phyloP scores from a whole-genome alignment of 2,113 vertebrate genomes.

The Amazona guildingii region DNA sequence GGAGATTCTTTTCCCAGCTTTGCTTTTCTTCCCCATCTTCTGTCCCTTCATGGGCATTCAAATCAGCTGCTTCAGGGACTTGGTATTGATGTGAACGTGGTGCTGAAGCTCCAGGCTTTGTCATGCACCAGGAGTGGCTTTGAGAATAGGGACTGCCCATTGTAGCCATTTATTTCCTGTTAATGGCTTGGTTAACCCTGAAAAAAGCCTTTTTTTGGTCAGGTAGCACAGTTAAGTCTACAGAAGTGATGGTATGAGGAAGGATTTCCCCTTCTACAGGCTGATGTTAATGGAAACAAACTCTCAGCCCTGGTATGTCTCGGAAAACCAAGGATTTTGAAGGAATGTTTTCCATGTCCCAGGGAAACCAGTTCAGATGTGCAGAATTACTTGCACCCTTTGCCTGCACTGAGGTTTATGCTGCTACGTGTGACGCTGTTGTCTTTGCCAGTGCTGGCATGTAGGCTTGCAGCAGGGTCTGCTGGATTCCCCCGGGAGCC shows the following conservation, averaged over 20 bases:
- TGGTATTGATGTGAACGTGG: fast-evolving
- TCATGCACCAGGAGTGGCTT: background rate
- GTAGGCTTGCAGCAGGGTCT: background rate
- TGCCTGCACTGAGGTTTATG: background rate
- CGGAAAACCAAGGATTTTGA: background rate
- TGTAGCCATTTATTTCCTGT: background rate
- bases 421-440: background rate
- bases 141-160: background rate
- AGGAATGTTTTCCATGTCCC: background rate
- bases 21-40: background rate
- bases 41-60: background rate
- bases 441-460: background rate
- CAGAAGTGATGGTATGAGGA: background rate
- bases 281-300: background rate
- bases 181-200: background rate
- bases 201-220: background rate
- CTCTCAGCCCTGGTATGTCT: background rate
- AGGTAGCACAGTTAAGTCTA: background rate
- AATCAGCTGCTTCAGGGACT: background rate
- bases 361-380: background rate
- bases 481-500: background rate
- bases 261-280: background rate
- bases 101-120: fast-evolving
- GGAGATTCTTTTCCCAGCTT: background rate
- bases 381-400: background rate